Evolutionary conservation across 2,888 invertebrate species (phyloP), one percentile per base, ranked within the genome.

Genomic region (Ctenicera cuprea): DNA sequence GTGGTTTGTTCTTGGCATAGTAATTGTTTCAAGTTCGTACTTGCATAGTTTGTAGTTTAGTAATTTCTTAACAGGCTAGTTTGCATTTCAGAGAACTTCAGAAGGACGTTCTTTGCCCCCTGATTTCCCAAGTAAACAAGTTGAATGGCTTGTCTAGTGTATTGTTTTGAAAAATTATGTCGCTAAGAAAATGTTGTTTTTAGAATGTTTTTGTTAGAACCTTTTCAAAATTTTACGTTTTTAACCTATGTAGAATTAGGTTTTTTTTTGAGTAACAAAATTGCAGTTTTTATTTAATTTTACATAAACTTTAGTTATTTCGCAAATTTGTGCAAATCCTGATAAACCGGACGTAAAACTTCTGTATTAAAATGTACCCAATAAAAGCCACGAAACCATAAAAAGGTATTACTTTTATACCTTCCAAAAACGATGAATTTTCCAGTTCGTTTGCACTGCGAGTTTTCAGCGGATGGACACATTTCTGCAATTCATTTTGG

Each of bases 41-140:
- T 18, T 38, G 18, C 50, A 50, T 50, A 22, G 50, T 57, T 57
- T 57, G 33, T 57, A 57, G 54, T 57, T 57, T 57, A 57, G 61
- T 61, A 61, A 41, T 61, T 61, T 63, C 45, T 63, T 66, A 38
- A 43, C 54, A 38, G 11, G 54, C 22, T 52, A 33, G 38, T 70
- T 62, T 12, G 52, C 61, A 68, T 73, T 73, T 70, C 72, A 61
- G 48, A 73, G 73, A 69, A 75, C 57, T 62, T 57, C 45, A 65
- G 75, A 75, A 75, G 75, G 75, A 73, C 72, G 75, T 73, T 75
- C 73, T 68, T 75, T 73, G 75, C 72, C 70, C 75, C 33, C 61
- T 45, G 30, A 20, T 41, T 62, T 70, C 62, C 16, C 63, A 70
- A 37, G 62, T 70, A 70, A 63, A 70, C 62, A 52, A 52, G 67